Conservation (phyloP, 2,888 invertebrate genomes). For the Stenotaenia linearis region DNA sequence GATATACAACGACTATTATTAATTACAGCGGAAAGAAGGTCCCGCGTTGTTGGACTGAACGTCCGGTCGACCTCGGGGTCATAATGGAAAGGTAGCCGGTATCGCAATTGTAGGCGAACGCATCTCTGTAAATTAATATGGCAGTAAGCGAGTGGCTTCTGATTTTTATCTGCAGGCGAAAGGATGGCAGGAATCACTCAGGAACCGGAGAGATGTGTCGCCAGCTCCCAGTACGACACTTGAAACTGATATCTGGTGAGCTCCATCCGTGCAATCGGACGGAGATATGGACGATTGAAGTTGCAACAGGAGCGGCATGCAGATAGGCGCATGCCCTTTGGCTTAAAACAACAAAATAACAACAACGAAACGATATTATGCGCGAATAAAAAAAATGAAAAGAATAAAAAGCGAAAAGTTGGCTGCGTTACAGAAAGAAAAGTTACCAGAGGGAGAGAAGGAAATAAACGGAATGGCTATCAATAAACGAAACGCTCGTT, state of each 20-base stretch:
- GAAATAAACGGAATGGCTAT: not conserved
- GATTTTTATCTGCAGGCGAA: conserved; percentile 23
- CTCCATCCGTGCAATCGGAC: conserved; percentile 20
- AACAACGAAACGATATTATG: not conserved
- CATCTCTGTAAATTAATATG: conserved; percentile 24
- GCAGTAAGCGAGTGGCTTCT: not conserved
- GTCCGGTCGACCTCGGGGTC: conserved; percentile 10
- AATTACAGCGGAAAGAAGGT: conserved; percentile 11
- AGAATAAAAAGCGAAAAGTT: not conserved
- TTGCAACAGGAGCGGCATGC: not conserved
- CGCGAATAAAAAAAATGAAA: not conserved
- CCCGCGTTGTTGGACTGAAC: not conserved
- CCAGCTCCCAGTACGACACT: conserved; percentile 29
- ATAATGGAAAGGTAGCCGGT: not conserved
- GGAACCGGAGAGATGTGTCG: conserved; percentile 20
- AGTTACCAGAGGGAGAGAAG: not conserved
- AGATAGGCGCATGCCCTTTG: conserved; percentile 28
- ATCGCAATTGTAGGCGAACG: not conserved
- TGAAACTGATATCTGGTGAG: conserved; percentile 28
- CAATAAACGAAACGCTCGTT: not conserved
- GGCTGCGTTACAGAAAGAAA: not conserved
- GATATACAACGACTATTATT: conserved; percentile 1
- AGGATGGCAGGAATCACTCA: conserved; percentile 29
- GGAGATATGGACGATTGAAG: conserved; percentile 18
- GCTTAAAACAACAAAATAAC: conserved; percentile 26